Evolutionary conservation across 92 coral and sea anemone genomes (phyloP).

Genomic region (Parazoanthus swiftii): DNA sequence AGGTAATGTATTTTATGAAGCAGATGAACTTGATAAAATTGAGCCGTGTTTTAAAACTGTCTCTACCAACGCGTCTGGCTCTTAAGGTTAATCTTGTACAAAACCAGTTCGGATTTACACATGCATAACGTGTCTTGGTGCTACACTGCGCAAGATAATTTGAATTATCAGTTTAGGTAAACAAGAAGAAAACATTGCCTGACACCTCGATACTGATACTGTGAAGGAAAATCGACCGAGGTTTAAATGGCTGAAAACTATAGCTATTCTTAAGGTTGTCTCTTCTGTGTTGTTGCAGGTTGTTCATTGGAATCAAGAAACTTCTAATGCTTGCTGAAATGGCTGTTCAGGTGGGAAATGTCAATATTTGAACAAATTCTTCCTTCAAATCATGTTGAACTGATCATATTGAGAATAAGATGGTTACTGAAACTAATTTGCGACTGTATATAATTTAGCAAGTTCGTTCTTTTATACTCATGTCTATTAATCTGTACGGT

Average conservation of each 20-base stretch:
- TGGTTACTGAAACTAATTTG: neutral
- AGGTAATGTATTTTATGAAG: slow-evolving; percentile 49
- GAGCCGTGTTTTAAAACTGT: neutral
- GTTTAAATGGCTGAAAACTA: no score
- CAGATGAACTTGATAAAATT: neutral
- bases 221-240: no score
- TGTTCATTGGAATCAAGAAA: slow-evolving; percentile 92
- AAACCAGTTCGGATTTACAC: neutral
- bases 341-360: slow-evolving; percentile 80
- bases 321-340: slow-evolving; percentile 89
- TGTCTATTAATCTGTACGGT: no score
- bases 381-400: neutral
- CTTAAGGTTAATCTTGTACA: neutral
- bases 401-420: neutral
- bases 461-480: no score
- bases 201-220: no score
- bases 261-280: no score
- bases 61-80: neutral
- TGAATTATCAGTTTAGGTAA: no score
- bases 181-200: no score
- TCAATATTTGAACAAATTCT: neutral
- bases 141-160: neutral
- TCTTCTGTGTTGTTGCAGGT: slow-evolving; percentile 42
- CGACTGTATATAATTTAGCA: no score
- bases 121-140: no score